These are phyloP conservation scores for Dynastes maya DNA, from an alignment of 2,888 invertebrate species.

Conservation along the genomic window DNA sequence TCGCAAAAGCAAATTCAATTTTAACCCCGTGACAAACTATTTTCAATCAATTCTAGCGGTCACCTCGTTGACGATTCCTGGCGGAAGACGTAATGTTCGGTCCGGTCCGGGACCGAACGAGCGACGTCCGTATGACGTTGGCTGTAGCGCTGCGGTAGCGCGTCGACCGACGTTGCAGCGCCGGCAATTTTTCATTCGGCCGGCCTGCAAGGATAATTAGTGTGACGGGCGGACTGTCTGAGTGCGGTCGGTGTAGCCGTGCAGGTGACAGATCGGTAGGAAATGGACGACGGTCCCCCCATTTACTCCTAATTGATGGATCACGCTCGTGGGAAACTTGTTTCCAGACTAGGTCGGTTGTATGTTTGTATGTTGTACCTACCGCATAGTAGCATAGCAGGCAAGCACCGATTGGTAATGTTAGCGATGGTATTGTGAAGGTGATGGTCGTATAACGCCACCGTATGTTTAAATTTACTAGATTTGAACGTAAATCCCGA, in stretches of 20 bases:
- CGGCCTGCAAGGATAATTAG: conserved; percentile 55
- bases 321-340: conserved; percentile 61
- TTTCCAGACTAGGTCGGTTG: conserved; percentile 34
- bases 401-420: neutral
- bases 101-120: neutral
- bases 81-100: neutral
- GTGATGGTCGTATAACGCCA: conserved; percentile 5
- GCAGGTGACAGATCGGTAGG: conserved; percentile 67
- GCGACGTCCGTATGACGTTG: too few relatives aligned
- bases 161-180: conserved; percentile 18
- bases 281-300: conserved; percentile 60
- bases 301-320: conserved; percentile 66
- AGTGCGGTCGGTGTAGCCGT: conserved; percentile 63
- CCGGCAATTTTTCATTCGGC: conserved; percentile 49
- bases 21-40: conserved; percentile 35
- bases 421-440: neutral
- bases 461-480: conserved; percentile 50
- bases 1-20: conserved; percentile 23
- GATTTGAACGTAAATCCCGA: conserved; percentile 30
- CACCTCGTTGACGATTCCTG: conserved; percentile 36
- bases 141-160: neutral
- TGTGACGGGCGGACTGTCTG: conserved; percentile 59
- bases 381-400: neutral
- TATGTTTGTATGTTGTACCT: neutral
- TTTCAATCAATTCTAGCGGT: conserved; percentile 38